A percentile compares a stretch with the other conserved stretches of the same genome.
Conservation (phyloP, 2,888 invertebrate species). For the Drosophila falleni region DNA sequence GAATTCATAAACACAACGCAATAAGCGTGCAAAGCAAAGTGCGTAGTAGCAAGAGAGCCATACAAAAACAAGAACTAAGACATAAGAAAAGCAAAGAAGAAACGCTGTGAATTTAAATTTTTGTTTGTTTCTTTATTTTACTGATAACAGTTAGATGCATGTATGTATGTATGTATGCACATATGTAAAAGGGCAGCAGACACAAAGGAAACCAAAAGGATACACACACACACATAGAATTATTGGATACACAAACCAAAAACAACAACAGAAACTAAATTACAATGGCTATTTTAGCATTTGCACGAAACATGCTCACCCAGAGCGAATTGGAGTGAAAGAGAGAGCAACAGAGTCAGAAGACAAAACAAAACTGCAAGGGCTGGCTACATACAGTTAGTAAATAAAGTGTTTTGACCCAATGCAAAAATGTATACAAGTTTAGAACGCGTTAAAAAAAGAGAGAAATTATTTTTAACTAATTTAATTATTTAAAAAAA, state of each 20-base stretch:
- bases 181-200: slow-evolving; percentile 9
- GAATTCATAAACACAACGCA: slow-evolving; percentile 70
- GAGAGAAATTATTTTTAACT: no score
- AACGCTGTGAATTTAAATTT: slow-evolving; percentile 17
- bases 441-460: no score
- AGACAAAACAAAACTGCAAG: slow-evolving; percentile 64
- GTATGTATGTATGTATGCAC: not conserved
- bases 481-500: no score
- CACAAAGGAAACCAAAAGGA: slow-evolving; percentile 25
- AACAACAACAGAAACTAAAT: slow-evolving; percentile 30
- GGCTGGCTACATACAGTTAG: slow-evolving; percentile 35
- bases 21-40: slow-evolving; percentile 68
- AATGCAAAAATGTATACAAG: no score
- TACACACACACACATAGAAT: slow-evolving; percentile 5
- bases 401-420: no score
- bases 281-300: slow-evolving; percentile 59
- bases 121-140: not conserved
- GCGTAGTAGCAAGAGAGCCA: slow-evolving; percentile 64
- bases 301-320: slow-evolving; percentile 38
- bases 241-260: slow-evolving; percentile 6
- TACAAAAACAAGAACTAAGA: slow-evolving; percentile 24
- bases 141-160: slow-evolving; percentile 37
- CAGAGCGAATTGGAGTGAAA: slow-evolving; percentile 22
- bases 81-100: slow-evolving; percentile 28
- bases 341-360: slow-evolving; percentile 39